Evolutionary conservation across 1,140 invertebrate genomes (phyloP).

Genomic region (Drosophila kikkawai): DNA sequence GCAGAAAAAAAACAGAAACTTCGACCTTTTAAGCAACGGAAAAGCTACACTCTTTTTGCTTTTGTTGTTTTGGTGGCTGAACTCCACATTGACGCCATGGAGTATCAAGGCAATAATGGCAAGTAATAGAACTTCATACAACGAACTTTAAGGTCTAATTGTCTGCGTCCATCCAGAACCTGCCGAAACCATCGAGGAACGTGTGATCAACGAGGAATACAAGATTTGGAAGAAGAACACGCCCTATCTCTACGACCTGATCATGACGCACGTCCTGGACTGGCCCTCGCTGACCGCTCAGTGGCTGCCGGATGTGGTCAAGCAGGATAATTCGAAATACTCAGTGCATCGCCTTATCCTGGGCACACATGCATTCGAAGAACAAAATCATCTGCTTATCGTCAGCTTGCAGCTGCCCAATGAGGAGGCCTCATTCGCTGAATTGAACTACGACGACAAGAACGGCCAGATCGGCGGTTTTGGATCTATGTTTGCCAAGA

Average conservation of each 20-base stretch:
- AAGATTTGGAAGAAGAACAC: conserved; percentile 99
- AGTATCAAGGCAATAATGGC: conserved; percentile 79
- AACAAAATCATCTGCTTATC: conserved; percentile 99
- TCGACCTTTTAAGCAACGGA: too few species aligned
- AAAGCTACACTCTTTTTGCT: conserved; percentile 20
- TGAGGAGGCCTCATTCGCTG: conserved; percentile 99
- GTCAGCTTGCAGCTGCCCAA: conserved; percentile 99
- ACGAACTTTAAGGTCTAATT: conserved; percentile 3
- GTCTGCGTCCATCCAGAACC: conserved; percentile 11
- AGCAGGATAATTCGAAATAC: conserved; percentile 99
- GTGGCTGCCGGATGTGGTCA: conserved; percentile 99
- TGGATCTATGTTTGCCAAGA: conserved; percentile 99
- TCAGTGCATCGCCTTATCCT: conserved; percentile 98
- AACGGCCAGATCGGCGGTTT: conserved; percentile 99
- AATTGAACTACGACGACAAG: conserved; percentile 99
- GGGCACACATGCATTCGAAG: conserved; percentile 99
- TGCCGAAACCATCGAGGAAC: conserved; percentile 96
- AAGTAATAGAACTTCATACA: conserved; percentile 12
- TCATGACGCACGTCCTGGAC: conserved; percentile 98
- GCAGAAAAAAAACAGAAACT: too few species aligned
- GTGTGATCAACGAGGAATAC: conserved; percentile 99
- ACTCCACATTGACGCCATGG: conserved; percentile 48
- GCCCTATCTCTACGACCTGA: conserved; percentile 97
- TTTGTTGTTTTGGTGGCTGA: conserved; percentile 68
- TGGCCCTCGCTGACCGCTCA: conserved; percentile 99